Evolutionary conservation across 1,140 invertebrate genomes (phyloP), one percentile per base, ranked within the genome.

Genomic region (Charaxes varanes): DNA sequence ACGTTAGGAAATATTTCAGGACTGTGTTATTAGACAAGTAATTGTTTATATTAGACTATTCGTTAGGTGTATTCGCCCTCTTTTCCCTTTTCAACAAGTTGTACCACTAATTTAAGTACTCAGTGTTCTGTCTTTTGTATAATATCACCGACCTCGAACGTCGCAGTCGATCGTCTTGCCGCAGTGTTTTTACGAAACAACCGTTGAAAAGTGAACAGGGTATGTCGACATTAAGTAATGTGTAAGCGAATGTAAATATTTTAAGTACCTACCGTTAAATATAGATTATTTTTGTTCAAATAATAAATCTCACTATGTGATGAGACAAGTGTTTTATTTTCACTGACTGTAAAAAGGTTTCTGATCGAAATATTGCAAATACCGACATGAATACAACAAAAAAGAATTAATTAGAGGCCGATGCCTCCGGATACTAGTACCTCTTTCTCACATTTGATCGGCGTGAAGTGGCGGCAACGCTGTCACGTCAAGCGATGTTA

Each of bases 271-370:
- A 50, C n/a, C 26, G 14, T 50, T 46, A 49, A 60, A 56, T 41
- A 81, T 77, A 81, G 72, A 77, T 61, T 81, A 79, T 79, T 73
- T 81, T 82, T 82, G 78, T 82, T 82, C 78, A 82, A 70, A 79
- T 74, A 80, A 70, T 72, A 77, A 81, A 73, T 55, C 44, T 82
- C 77, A 82, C 77, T 67, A 71, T 73, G 77, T 81, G 74, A 77
- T 55, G 51, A 54, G 38, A 47, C 23, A 32, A 10, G 14, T 60
- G 41, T 66, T 68, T 68, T 50, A 44, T 45, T 41, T n/a, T n/a
- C n/a, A n/a, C n/a, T n/a, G n/a, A n/a, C n/a, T n/a, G n/a, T n/a
- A n/a, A n/a, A n/a, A n/a, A n/a, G n/a, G n/a, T n/a, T n/a, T n/a
- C n/a, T n/a, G n/a, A n/a, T n/a, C n/a, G n/a, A n/a, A n/a, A n/a